Percentiles rank a stretch among this genome's conserved stretches.
These are phyloP conservation scores for Microcebus tavaratra DNA, from an alignment of 2,113 vertebrate species.

Conservation along the genomic window DNA sequence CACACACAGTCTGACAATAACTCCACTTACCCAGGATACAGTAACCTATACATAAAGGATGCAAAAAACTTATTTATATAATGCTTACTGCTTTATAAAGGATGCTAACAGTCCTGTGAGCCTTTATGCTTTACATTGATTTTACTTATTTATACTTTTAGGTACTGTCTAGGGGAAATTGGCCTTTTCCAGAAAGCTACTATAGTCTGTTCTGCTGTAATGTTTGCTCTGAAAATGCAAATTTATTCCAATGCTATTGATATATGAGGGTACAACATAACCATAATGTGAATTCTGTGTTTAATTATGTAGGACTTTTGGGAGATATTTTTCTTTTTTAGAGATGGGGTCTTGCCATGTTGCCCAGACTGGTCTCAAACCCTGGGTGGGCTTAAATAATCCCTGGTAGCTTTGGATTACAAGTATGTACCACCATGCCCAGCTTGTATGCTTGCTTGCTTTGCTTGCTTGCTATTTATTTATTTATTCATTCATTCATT, in stretches of 20 bases:
- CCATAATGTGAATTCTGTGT: background rate
- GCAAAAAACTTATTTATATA: background rate
- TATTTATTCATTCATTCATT: no score
- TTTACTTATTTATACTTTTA: conserved; percentile 8
- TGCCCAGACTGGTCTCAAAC: no score
- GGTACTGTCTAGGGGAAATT: background rate
- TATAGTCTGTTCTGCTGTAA: background rate
- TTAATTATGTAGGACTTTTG: background rate
- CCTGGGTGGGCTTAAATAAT: no score
- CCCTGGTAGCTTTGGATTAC: no score
- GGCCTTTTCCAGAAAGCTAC: background rate
- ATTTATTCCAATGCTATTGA: background rate
- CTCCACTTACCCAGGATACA: background rate
- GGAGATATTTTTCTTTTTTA: no score
- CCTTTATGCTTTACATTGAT: background rate
- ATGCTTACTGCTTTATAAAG: background rate
- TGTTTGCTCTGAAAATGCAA: conserved; percentile 3
- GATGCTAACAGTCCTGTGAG: background rate
- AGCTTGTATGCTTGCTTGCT: background rate
- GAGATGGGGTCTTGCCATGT: no score
- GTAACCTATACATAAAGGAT: background rate
- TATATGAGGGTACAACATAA: background rate
- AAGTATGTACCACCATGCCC: no score
- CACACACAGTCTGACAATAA: background rate
- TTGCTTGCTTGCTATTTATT: no score